phyloP scores from a whole-genome alignment of 2,113 vertebrate genomes.

The Daboia siamensis region DNA sequence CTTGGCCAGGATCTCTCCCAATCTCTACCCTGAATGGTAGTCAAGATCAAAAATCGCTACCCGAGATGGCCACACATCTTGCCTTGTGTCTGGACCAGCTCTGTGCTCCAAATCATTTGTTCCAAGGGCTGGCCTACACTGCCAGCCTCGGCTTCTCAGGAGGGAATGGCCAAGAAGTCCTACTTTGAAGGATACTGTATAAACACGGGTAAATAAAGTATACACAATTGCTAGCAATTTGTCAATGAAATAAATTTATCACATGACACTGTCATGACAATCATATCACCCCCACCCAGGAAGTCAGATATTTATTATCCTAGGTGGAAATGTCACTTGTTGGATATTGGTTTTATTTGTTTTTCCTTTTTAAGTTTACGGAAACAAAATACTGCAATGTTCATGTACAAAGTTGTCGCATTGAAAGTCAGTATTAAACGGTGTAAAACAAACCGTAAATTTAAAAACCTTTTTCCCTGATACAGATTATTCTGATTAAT shows the following conservation, averaged over 20 bases:
- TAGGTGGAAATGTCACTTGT: slow-evolving; percentile 72
- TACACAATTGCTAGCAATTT: slow-evolving; percentile 76
- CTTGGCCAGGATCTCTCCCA: background rate
- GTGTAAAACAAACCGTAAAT: slow-evolving; percentile 63
- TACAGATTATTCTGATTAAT: slow-evolving; percentile 10
- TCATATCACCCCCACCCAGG: slow-evolving; percentile 78
- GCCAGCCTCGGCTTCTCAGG: slow-evolving; percentile 45
- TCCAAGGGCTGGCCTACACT: slow-evolving; percentile 36
- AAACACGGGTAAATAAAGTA: slow-evolving; percentile 74
- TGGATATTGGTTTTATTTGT: slow-evolving; percentile 7
- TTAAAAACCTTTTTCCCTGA: slow-evolving; percentile 11
- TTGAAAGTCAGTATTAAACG: slow-evolving; percentile 72
- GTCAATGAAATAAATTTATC: slow-evolving; percentile 80
- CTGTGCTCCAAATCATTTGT: background rate
- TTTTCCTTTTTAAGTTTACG: slow-evolving; percentile 55
- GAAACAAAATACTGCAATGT: slow-evolving; percentile 77
- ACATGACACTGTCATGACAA: slow-evolving; percentile 86
- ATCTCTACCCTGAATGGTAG: background rate
- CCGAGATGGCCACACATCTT: background rate
- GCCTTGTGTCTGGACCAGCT: background rate
- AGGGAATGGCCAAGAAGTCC: slow-evolving; percentile 53
- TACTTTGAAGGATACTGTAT: slow-evolving; percentile 45
- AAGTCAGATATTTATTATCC: slow-evolving; percentile 55
- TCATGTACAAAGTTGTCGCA: slow-evolving; percentile 71
- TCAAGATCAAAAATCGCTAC: background rate